Base-by-base conservation (phyloP, 1,140 invertebrate genomes). In the Rhynchophorus ferrugineus region DNA sequence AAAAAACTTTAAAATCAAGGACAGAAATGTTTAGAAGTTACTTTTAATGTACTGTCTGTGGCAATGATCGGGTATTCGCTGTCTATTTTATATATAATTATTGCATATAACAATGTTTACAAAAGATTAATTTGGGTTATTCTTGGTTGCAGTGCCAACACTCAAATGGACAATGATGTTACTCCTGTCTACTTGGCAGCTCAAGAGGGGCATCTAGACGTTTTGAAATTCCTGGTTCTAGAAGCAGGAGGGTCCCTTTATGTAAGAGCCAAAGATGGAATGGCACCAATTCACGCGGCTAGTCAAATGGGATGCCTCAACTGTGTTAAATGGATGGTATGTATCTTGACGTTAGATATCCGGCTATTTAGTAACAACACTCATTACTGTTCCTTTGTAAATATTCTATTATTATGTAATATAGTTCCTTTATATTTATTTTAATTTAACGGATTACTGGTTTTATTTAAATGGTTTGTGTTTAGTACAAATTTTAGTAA, bases 281-380 rank as follows among this genome's bases (percentile, higher is more conserved):
- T 91, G 88, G 82, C 87, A 47, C 87, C 87, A 43, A 77, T 91
- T 44, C 89, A 92, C 69, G 88, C 89, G 2, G 86, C 89, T 41
- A 85, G 87, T 46, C 89, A 91, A 75, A 89, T 87, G 77, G 88
- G 88, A n/a, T 85, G 85, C 62, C 70, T 91, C 21, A 78, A 84
- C 64, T 88, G 87, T 66, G 79, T 92, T 45, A 86, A 89, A 71
- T 92, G 85, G 85, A 88, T 92, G 85, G 87, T 91, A 65, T 82
- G 79, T 53, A 36, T 35, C 33, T 9, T 1, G 35, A 46, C 2
- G 14, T 2, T 11, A 2, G 18, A 13, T 51, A 29, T 14, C 3
- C 34, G 34, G 39, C n/a, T 11, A 19, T 48, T 48, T 7, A 48
- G 8, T 19, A 16, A 36, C 24, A 44, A 21, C 16, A 44, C 17